A percentile compares a stretch with the other conserved stretches of the same genome.
phyloP scores from a whole-genome alignment of 2,888 invertebrate species.

The Caenorhabditis panamensis region DNA sequence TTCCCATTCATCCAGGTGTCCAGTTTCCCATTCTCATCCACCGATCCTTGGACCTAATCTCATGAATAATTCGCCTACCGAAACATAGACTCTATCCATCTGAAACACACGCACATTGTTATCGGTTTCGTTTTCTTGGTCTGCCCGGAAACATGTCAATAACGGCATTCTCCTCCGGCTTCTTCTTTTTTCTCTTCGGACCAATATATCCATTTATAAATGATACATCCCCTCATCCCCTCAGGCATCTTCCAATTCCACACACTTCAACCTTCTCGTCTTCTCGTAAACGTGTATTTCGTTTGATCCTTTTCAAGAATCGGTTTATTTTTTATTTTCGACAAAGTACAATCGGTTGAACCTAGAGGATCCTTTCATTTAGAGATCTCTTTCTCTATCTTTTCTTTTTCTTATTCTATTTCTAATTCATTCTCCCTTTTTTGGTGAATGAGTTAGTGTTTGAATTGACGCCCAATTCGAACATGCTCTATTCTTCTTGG shows the following conservation, averaged over 20 bases:
- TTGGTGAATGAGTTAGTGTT: slow-evolving; percentile 9
- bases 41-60: background rate
- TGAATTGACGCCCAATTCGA: background rate
- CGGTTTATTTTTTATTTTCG: background rate
- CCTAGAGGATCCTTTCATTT: background rate
- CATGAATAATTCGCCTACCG: background rate
- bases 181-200: slow-evolving; percentile 7
- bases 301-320: background rate
- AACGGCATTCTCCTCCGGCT: too few species aligned
- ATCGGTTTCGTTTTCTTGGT: too few species aligned
- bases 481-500: background rate
- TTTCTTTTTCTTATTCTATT: too few species aligned
- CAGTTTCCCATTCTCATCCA: background rate
- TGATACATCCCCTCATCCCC: slow-evolving; percentile 11
- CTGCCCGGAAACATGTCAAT: slow-evolving; percentile 5
- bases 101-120: slow-evolving; percentile 13
- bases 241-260: slow-evolving; percentile 27
- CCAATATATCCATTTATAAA: slow-evolving; percentile 18
- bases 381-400: background rate
- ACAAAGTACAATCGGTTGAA: background rate
- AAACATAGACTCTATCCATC: slow-evolving; percentile 10
- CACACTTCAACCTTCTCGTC: background rate
- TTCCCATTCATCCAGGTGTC: too few species aligned
- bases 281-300: too few species aligned
- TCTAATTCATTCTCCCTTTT: background rate